Base-by-base conservation (phyloP, 2,888 invertebrate genomes). In the Epistrophe eligans region DNA sequence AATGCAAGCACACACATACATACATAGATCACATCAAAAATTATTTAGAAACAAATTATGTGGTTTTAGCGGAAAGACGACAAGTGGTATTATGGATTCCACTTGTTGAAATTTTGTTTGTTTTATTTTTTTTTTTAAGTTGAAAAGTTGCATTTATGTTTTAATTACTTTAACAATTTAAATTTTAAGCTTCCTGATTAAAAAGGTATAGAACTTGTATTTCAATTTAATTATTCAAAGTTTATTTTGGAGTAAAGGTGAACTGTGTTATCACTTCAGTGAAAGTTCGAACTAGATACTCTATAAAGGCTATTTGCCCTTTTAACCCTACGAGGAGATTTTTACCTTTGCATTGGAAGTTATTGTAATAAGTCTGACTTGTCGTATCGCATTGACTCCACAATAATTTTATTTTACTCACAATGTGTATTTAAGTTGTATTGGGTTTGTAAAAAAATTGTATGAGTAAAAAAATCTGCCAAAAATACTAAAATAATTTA, bases 1-100 rank as follows among this genome's bases (percentile, higher is more conserved):
- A 50, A 50, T 38, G 48, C 35, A 15, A 50, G 35, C 45, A 17
- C 2, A 24, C 24, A 11, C 50, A n/a, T n/a, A 50, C 35, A 43
- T 13, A 32, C 32, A 32, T 64, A n/a, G n/a, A 32, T 32, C 32
- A 32, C 5, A 2, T 32, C 15, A n/a, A 9, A 10, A 0, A 10
- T 17, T 15, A n/a, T 24, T 24, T 0, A 50, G 7, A 38, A 35
- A 35, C 35, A 50, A 67, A 67, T 38, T 6, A 67, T 38, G 35
- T 38, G 15, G 50, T 62, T 67, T 50, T 38, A 19, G 35, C 15
- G 38, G 11, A 58, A 9, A 67, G n/a, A 13, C 8, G n/a, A 50
- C 66, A 67, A 50, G 35, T 67, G 17, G 50, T 50, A 6, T 48
- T 38, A 32, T 58, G 0, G 38, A 38, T 17, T 58, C 35, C 35